Evolutionary conservation across 2,113 vertebrate species (phyloP).

Genomic region (Entomyzon cyanotis): DNA sequence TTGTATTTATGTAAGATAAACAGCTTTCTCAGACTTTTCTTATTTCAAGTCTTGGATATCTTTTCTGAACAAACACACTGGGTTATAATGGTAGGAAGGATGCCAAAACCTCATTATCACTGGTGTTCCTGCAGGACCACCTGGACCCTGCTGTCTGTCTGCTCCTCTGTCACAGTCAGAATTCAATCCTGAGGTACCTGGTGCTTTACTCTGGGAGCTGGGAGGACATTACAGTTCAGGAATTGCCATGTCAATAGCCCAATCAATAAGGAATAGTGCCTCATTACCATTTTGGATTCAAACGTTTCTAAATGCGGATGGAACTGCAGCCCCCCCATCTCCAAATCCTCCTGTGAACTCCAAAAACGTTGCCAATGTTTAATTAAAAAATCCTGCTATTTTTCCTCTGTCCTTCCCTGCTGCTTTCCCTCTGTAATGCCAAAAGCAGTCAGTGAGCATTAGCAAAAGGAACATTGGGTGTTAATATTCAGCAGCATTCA

Average conservation of each 20-base stretch:
- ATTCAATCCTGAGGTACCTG: not conserved
- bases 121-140: not conserved
- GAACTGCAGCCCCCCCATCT: not conserved
- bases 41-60: conserved; percentile 60
- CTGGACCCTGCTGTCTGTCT: not conserved
- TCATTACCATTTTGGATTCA: conserved; percentile 31
- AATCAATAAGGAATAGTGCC: conserved; percentile 59
- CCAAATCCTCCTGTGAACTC: not conserved
- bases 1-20: conserved; percentile 76
- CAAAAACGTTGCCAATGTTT: conserved; percentile 11
- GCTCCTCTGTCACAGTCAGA: not conserved
- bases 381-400: conserved; percentile 9
- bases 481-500: conserved; percentile 37
- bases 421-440: conserved; percentile 27
- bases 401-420: conserved; percentile 25
- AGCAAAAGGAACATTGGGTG: not conserved
- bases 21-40: conserved; percentile 63
- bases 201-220: conserved; percentile 38
- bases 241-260: conserved; percentile 18
- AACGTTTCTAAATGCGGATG: conserved; percentile 2
- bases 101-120: not conserved
- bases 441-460: conserved; percentile 15
- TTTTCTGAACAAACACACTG: conserved; percentile 60
- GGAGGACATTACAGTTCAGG: conserved; percentile 18
- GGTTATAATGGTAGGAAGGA: conserved; percentile 1